These are phyloP conservation scores for Euborellia annulipes DNA, from an alignment of 1,140 invertebrate genomes.

Conservation along the genomic window DNA sequence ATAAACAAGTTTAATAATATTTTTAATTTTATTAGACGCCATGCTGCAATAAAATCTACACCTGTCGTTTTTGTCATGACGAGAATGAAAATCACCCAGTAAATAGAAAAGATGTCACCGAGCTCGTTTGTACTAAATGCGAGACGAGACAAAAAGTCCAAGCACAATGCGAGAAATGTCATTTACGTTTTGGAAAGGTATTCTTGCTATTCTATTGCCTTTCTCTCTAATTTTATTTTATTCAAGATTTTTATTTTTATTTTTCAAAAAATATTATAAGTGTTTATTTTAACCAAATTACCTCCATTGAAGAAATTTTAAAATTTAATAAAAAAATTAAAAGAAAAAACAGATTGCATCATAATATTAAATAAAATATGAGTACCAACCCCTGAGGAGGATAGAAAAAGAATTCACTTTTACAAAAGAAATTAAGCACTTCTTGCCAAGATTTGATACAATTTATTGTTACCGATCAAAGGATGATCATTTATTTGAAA, in stretches of 20 bases:
- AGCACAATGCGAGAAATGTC: constrained; percentile 55
- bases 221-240: background rate
- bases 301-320: too few species aligned
- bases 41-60: constrained; percentile 74
- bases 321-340: too few species aligned
- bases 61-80: constrained; percentile 78
- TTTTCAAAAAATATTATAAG: constrained; percentile 6
- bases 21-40: constrained; percentile 43
- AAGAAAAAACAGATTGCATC: too few species aligned
- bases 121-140: constrained; percentile 67
- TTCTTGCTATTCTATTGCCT: constrained; percentile 2
- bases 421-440: too few species aligned
- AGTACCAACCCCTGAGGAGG: too few species aligned
- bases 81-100: constrained; percentile 68
- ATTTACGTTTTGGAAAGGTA: constrained; percentile 60
- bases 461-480: too few species aligned
- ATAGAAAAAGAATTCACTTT: too few species aligned
- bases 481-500: too few species aligned
- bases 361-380: too few species aligned
- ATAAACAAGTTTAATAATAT: background rate
- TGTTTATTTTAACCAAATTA: too few species aligned
- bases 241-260: background rate
- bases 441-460: too few species aligned
- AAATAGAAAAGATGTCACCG: constrained; percentile 61
- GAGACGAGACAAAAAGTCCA: constrained; percentile 64